Base-by-base conservation (phyloP, 2,113 vertebrate species). In the Ictalurus punctatus region DNA sequence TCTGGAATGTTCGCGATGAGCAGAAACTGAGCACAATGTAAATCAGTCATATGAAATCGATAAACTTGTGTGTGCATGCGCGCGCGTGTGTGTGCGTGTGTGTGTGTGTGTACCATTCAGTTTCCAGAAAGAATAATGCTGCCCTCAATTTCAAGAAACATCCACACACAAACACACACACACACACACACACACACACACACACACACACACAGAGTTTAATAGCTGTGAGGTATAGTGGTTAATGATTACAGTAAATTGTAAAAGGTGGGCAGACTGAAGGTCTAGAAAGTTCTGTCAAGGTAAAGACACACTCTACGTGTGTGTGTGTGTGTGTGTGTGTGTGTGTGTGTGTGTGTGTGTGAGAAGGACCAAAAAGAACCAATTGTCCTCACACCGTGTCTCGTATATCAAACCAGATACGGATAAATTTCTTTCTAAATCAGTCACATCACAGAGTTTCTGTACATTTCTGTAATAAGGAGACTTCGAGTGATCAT, bases 191-290 rank as follows among this genome's bases (percentile, higher is more conserved):
- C 76, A 58, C n/a, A 71, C 40, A 4, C 19, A 76, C 73, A 48
- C 37, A 76, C 37, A 76, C 37, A 76, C 37, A 76, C 40, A 78
- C 74, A 69, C 10, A 69, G 19, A 59, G 21, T 25, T 73, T 74
- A 61, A 76, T 52, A 63, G 87, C 82, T 69, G 23, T 44, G 44
- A 58, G 71, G 23, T 76, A 52, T 56, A 25, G 40, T 76, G 71
- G 56, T 88, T 73, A 88, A 84, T 84, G 56, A 84, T 88, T 84
- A 48, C 82, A 63, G 86, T 87, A 63, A 65, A 80, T 65, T 61
- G 40, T n/a, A 80, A 48, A 65, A n/a, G n/a, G 63, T 83, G 82
- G 58, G 37, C 83, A 65, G 17, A 65, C 56, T 61, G 58, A 88
- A 82, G 79, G 67, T 56, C 63, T 83, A 12, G 61, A 87, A 81